Percentiles rank a stretch among this genome's conserved stretches.
Conservation (phyloP, 2,797 vertebrate species). For the Diplodus sargus region DNA sequence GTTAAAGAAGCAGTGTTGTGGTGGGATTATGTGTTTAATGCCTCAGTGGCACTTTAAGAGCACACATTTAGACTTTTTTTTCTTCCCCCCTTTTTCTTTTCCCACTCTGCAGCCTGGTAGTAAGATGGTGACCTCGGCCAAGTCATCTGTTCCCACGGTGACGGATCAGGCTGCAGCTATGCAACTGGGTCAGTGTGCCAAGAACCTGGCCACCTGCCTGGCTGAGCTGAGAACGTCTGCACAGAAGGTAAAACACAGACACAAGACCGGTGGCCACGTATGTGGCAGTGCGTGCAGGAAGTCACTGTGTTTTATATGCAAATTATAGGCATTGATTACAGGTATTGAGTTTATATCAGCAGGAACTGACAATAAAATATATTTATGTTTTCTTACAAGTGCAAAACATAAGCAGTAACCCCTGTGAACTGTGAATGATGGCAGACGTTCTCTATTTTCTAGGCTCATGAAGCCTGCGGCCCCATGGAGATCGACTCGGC, state of each 20-base stretch:
- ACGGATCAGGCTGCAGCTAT: slow-evolving; percentile 97
- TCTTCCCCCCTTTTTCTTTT: background rate
- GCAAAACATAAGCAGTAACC: background rate
- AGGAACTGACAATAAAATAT: background rate
- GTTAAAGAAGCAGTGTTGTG: slow-evolving; percentile 40
- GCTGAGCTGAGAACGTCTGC: slow-evolving; percentile 94
- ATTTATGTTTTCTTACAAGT: background rate
- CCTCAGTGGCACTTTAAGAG: slow-evolving; percentile 9
- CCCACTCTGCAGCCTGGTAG: slow-evolving; percentile 89
- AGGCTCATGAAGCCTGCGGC: slow-evolving; percentile 98
- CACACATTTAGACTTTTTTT: background rate
- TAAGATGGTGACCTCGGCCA: slow-evolving; percentile 97
- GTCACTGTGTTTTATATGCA: background rate
- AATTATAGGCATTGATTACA: background rate
- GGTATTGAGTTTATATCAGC: background rate
- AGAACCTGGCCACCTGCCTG: slow-evolving; percentile 97
- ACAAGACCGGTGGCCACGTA: background rate
- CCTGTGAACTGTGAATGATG: background rate
- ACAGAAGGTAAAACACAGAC: slow-evolving; percentile 89
- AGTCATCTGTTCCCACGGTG: slow-evolving; percentile 96
- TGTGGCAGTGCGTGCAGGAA: background rate
- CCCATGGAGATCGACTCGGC: slow-evolving; percentile 99
- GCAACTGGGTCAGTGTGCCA: slow-evolving; percentile 97
- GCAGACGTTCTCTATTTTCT: slow-evolving; percentile 6
- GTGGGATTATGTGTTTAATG: slow-evolving; percentile 29